phyloP scores from a whole-genome alignment of 2,113 vertebrate species.

The Raja brachyura region DNA sequence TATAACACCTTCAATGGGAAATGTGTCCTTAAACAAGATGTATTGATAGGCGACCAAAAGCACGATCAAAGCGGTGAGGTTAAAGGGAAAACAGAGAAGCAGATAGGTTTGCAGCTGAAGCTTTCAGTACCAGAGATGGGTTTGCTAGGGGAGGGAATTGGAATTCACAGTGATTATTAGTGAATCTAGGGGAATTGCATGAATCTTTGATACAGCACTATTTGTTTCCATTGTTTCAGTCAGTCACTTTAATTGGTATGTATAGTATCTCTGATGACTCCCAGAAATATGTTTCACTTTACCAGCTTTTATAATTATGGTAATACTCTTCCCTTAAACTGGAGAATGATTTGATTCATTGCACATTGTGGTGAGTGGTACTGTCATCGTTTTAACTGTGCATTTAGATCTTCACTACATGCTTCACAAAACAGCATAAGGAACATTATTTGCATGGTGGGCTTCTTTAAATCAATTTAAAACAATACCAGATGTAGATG shows the following conservation, averaged over 20 bases:
- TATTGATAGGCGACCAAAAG: neutral
- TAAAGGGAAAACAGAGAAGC: neutral
- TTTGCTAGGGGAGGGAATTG: neutral
- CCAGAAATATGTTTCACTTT: neutral
- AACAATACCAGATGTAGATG: neutral
- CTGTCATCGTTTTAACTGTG: neutral
- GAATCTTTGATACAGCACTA: neutral
- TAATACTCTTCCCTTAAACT: neutral
- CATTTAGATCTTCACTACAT: neutral
- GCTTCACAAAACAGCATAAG: neutral
- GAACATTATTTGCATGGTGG: neutral
- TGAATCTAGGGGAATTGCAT: neutral
- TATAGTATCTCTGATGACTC: neutral
- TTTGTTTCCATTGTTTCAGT: neutral
- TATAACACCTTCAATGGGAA: neutral
- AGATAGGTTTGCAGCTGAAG: neutral
- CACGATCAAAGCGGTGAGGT: neutral
- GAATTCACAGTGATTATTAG: neutral
- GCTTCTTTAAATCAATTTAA: neutral
- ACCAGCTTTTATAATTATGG: neutral
- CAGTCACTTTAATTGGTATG: neutral
- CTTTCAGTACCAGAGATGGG: neutral
- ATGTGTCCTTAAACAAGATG: too few species aligned
- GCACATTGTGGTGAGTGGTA: neutral
- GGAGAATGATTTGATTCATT: neutral